Conservation (phyloP, 2,113 vertebrate species). For the Sphaerodactylus townsendi region DNA sequence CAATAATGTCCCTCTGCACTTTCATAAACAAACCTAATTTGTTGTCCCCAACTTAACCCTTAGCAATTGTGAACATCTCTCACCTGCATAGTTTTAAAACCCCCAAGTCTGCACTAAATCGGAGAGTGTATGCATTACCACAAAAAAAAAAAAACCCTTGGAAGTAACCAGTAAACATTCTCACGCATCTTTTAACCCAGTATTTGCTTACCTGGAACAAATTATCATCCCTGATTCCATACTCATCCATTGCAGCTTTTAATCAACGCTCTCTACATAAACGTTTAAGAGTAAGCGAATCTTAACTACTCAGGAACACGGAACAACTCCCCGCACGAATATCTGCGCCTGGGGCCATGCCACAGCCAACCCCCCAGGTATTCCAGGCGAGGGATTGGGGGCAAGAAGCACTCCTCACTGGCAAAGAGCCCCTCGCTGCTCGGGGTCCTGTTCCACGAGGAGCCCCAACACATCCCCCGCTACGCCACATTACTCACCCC, state of each 20-base stretch:
- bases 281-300: neutral
- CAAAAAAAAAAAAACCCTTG: neutral
- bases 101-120: neutral
- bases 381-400: too few species aligned
- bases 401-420: neutral
- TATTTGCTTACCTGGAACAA: neutral
- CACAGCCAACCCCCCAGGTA: neutral
- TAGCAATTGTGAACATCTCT: neutral
- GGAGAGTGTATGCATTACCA: too few species aligned
- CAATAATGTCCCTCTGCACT: neutral
- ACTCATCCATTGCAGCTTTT: neutral
- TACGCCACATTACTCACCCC: constrained; percentile 78
- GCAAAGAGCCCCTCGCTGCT: too few species aligned
- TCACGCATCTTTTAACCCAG: neutral
- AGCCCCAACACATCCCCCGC: too few species aligned
- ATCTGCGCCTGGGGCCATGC: neutral
- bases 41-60: neutral
- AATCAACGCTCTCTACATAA: neutral
- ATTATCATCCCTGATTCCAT: neutral
- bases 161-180: too few species aligned
- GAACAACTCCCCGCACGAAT: neutral
- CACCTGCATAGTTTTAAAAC: neutral
- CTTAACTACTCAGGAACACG: neutral
- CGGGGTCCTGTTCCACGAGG: neutral
- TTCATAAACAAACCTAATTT: neutral